These are phyloP conservation scores for Entomobrya multifasciata DNA, from an alignment of 2,888 invertebrate species.

Conservation along the genomic window DNA sequence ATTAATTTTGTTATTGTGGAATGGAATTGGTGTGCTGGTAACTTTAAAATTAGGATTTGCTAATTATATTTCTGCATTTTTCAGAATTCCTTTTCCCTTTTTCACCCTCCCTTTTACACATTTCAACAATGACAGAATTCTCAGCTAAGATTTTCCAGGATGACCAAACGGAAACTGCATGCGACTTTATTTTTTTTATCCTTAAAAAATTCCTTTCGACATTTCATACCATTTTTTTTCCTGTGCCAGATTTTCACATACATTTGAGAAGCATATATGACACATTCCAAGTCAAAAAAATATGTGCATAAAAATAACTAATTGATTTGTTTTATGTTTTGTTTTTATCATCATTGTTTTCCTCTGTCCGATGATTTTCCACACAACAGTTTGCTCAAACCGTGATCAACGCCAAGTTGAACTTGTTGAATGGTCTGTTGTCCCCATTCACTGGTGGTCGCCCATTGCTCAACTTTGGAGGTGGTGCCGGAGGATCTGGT, in stretches of 20 bases:
- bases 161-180: constrained; percentile 28
- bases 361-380: neutral
- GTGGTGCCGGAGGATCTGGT: constrained; percentile 59
- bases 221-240: neutral
- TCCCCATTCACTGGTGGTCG: constrained; percentile 80
- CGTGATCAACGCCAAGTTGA: constrained; percentile 79
- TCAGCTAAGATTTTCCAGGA: constrained; percentile 32
- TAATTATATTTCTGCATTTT: constrained; percentile 38
- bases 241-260: constrained; percentile 14
- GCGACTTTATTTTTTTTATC: constrained; percentile 20
- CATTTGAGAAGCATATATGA: too few relatives aligned
- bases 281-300: too few relatives aligned
- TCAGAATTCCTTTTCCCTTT: constrained; percentile 6
- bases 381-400: constrained; percentile 78
- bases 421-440: constrained; percentile 79
- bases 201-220: constrained; percentile 7
- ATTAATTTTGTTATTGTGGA: neutral
- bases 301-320: constrained; percentile 13
- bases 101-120: too few relatives aligned
- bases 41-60: neutral
- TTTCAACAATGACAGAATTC: too few relatives aligned
- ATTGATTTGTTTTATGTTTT: neutral
- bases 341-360: constrained; percentile 31
- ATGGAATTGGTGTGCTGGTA: constrained; percentile 21
- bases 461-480: constrained; percentile 79